A percentile compares a stretch with the other conserved stretches of the same genome.
Evolutionary conservation across 2,113 vertebrate genomes (phyloP).

Genomic region (Piprites chloris): DNA sequence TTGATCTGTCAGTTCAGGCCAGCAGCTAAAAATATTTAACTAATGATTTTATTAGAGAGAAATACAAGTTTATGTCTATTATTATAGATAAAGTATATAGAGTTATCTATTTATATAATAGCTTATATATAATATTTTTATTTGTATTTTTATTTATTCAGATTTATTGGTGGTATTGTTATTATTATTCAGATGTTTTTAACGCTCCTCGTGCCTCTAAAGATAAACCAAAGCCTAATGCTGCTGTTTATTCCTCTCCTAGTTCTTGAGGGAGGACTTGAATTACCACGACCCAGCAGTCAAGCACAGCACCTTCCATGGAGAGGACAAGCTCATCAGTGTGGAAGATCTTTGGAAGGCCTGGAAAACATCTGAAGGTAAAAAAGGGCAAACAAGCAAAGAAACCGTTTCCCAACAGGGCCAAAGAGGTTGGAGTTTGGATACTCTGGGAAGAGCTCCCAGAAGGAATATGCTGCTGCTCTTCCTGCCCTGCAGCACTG

Average conservation of each 20-base stretch:
- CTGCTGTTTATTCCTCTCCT: neutral
- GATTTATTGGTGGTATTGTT: neutral
- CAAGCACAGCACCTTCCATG: slow-evolving; percentile 96
- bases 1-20: neutral
- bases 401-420: neutral
- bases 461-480: accelerated
- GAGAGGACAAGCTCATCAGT: slow-evolving; percentile 96
- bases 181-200: neutral
- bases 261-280: slow-evolving; percentile 96
- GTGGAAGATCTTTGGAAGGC: slow-evolving; percentile 96
- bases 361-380: slow-evolving; percentile 95
- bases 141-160: neutral
- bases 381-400: neutral
- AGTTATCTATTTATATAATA: neutral
- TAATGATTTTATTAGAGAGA: neutral
- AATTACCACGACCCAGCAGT: slow-evolving; percentile 96
- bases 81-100: neutral
- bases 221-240: neutral
- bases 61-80: neutral
- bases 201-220: neutral
- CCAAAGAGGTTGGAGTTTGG: neutral
- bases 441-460: accelerated
- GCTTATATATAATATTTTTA: neutral
- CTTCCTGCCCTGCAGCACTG: accelerated
- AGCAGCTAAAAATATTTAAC: neutral